A percentile compares a stretch with the other conserved stretches of the same genome.
Evolutionary conservation across 1,140 invertebrate genomes (phyloP).

Genomic region (Halesus radiatus): DNA sequence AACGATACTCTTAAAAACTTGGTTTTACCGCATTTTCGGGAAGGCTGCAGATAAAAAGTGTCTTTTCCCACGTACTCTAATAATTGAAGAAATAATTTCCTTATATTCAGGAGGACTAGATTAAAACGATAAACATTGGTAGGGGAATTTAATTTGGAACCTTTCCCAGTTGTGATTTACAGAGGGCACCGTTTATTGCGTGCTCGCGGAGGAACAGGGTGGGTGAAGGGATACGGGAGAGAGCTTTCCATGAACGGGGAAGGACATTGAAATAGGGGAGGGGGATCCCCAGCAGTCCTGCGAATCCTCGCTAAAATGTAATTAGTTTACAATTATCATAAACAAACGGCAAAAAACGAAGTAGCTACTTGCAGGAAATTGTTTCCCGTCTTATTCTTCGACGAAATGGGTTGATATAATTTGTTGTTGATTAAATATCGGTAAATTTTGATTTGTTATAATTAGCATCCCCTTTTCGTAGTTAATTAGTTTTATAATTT

Average conservation of each 20-base stretch:
- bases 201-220: background rate
- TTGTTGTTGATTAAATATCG: too few species aligned
- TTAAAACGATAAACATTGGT: constrained; percentile 39
- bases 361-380: constrained; percentile 44
- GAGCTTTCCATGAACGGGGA: background rate
- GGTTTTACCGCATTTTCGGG: background rate
- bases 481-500: too few species aligned
- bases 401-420: too few species aligned
- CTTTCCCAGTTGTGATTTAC: constrained; percentile 38
- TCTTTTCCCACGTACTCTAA: constrained; percentile 20
- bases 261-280: background rate
- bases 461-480: too few species aligned
- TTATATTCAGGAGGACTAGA: constrained; percentile 15
- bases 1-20: too few species aligned
- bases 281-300: background rate
- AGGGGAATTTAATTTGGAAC: constrained; percentile 44
- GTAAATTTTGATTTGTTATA: too few species aligned
- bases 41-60: background rate
- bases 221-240: background rate
- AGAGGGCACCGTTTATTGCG: constrained; percentile 27
- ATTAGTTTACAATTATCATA: constrained; percentile 49
- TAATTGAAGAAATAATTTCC: constrained; percentile 29
- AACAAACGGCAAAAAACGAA: constrained; percentile 47
- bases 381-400: background rate
- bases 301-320: constrained; percentile 29